Percentiles rank a stretch among this genome's conserved stretches.
phyloP scores from a whole-genome alignment of 1,140 invertebrate species.

The Pristionchus pacificus region DNA sequence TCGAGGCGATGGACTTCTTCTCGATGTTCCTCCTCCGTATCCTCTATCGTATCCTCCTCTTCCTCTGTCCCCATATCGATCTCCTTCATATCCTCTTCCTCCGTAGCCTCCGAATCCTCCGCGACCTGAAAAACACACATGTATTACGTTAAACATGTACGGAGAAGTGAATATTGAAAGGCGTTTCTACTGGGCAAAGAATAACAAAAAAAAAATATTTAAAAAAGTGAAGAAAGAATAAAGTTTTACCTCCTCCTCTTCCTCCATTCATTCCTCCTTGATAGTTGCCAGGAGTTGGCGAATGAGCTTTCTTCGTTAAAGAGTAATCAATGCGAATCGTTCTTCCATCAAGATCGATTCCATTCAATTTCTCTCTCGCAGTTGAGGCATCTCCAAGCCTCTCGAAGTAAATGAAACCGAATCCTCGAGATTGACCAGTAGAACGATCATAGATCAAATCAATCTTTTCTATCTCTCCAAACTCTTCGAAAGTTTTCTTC shows the following conservation, averaged over 20 bases:
- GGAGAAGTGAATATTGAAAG: no score
- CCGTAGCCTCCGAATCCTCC: constrained; percentile 58
- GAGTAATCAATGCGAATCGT: constrained; percentile 90
- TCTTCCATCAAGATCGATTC: constrained; percentile 67
- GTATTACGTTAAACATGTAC: no score
- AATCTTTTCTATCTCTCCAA: constrained; percentile 38
- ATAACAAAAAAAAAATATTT: not conserved
- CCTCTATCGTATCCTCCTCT: not conserved
- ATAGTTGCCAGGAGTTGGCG: constrained; percentile 94
- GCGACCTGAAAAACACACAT: constrained; percentile 58
- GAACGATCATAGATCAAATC: constrained; percentile 44
- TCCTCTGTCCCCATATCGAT: not conserved
- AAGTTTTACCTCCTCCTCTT: constrained; percentile 22
- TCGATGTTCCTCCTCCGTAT: not conserved
- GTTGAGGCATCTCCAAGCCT: constrained; percentile 80
- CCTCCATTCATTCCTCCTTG: constrained; percentile 76
- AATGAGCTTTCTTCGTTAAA: constrained; percentile 92
- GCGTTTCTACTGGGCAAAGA: no score
- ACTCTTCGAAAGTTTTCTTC: constrained; percentile 36
- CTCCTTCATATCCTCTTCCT: not conserved
- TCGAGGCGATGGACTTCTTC: constrained; percentile 58
- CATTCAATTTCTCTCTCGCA: constrained; percentile 86
- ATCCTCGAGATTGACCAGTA: constrained; percentile 86
- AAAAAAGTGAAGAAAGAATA: no score
- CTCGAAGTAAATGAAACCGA: constrained; percentile 93